Conservation (phyloP, 2,888 invertebrate species). For the Campopleginae sp. region DNA sequence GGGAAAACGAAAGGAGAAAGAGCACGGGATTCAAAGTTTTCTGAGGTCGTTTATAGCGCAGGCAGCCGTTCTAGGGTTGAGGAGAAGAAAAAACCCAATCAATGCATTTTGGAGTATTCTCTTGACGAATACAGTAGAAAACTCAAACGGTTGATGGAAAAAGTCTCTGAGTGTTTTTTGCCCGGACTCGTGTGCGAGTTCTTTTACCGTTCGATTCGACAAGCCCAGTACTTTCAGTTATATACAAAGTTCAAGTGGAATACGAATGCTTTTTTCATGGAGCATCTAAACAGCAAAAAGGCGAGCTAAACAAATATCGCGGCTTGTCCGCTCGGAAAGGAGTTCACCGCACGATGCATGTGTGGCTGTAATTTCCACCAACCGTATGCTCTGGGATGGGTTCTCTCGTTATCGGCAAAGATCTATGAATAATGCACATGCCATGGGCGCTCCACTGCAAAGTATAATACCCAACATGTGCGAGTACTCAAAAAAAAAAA, state of each 20-base stretch:
- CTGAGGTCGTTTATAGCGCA: too few relatives aligned
- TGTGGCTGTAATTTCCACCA: conserved; percentile 8
- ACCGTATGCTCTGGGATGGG: background rate
- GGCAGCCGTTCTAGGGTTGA: too few relatives aligned
- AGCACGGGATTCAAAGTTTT: too few relatives aligned
- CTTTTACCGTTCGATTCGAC: background rate
- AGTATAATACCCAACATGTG: conserved; percentile 1
- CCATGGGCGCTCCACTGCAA: conserved; percentile 50
- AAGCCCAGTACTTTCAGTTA: background rate
- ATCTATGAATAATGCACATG: conserved; percentile 63
- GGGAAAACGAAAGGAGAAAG: too few relatives aligned
- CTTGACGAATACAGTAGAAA: background rate
- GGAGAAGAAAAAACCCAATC: background rate
- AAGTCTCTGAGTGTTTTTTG: background rate
- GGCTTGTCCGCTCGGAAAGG: background rate
- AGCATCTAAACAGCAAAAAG: background rate
- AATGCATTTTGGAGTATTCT: background rate
- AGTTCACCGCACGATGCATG: background rate
- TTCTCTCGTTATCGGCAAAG: conserved; percentile 62
- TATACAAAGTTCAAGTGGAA: background rate
- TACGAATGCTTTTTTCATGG: background rate
- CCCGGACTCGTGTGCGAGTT: background rate
- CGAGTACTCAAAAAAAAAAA: conserved; percentile 4
- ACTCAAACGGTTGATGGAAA: background rate
- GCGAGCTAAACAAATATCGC: background rate